Evolutionary conservation across 2,888 invertebrate species (phyloP), one percentile per base, ranked within the genome.

Genomic region (Vandiemenella viatica): DNA sequence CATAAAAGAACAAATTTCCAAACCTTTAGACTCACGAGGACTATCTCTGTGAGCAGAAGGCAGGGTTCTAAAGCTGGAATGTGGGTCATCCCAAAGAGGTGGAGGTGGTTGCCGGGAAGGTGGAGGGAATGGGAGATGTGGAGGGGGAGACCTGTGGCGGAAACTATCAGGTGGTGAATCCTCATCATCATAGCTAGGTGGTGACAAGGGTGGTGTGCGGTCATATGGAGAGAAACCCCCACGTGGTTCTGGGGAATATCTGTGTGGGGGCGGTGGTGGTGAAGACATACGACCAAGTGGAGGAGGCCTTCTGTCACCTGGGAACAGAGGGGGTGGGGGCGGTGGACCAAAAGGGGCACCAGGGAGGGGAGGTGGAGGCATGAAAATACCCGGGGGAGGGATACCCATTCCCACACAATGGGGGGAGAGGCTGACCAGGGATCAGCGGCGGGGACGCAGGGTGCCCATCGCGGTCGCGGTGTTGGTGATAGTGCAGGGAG

Each of bases 341-440:
- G 70, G 55, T 23, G 59, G 59, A 52, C 59, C 63, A 17, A 56
- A 50, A n/a, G 57, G 37, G 50, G 55, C 20, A 49, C 56, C 15
- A 50, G 72, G 70, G 46, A 73, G 70, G 54, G 71, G 72, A 52
- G 75, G 71, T 54, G 76, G 71, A 54, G 76, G 74, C 17, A 54
- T 55, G 46, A 59, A 52, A 56, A 58, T 50, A 71, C 74, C 51
- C 73, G 75, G 61, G 74, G 68, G 50, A 70, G 8, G 43, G n/a
- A 19, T 20, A 21, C 16, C 32, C 42, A 5, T n/a, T 15, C 18
- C 20, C 16, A 16, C 19, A 22, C 8, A 74, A 70, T 55, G 76
- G 71, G 55, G 76, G 74, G 16, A 54, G 68, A 60, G 62, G 54
- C 57, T 67, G 55, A 58, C 71, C 63, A 64, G 67, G 50, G 63